Base-by-base conservation (phyloP, 2,888 invertebrate genomes). In the Lithophane socia region DNA sequence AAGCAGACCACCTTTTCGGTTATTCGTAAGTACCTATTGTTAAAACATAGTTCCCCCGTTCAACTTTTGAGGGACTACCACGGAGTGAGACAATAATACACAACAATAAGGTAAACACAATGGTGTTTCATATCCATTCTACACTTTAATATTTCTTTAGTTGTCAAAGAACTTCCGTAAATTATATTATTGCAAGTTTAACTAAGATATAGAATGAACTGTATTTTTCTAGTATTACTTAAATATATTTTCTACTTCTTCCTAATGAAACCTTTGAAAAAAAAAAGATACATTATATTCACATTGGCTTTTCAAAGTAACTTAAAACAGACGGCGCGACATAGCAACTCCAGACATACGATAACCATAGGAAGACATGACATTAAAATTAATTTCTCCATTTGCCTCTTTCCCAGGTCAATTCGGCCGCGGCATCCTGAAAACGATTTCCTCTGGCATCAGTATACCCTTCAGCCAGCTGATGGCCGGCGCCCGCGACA, bases 391-490 rank as follows among this genome's bases (percentile, higher is more conserved):
- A 0, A 60, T 29, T 60, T 29, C 29, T 60, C 16, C 29, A 29
- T 60, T 60, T 8, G 16, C 9, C 29, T 60, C 60, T 16, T 60
- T 18, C 12, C 87, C 87, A 97, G 97, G 97, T 84, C 96, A 96
- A 79, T 96, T 97, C 72, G 96, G 96, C 0, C 93, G 97, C 0
- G 97, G 97, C 0, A 94, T 97, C 79, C 91, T 97, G 16, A 97
- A 97, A 87, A 87, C 92, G 2, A 94, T 96, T 56, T 96, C 96
- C 0, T 88, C 93, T 0, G 96, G 96, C 0, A 90, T 97, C 52
- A 92, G 92, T 92, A 96, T 96, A 80, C 96, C 97, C 0, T 95
- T 97, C 42, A 97, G 97, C 65, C 96, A 97, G 88, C 92, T 97
- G 79, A 97, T 98, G 96, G 95, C 97, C 0, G 96, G 97, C 1